Evolutionary conservation across 2,888 invertebrate genomes (phyloP).

Genomic region (Phania funesta): DNA sequence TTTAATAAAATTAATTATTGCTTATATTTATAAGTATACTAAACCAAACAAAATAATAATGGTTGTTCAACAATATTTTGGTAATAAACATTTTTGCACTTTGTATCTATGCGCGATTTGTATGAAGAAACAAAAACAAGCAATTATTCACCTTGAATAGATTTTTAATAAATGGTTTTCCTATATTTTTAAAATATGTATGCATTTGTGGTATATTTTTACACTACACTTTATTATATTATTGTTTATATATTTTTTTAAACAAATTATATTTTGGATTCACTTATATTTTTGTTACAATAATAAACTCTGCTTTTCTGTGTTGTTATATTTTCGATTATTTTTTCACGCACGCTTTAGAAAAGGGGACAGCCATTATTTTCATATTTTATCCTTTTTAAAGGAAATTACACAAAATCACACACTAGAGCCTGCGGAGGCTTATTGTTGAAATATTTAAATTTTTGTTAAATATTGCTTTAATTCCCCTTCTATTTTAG

Average conservation of each 20-base stretch:
- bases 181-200: background rate
- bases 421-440: background rate
- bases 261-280: background rate
- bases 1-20: background rate
- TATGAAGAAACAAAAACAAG: constrained; percentile 2
- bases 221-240: background rate
- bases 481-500: background rate
- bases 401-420: constrained; percentile 16
- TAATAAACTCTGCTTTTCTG: background rate
- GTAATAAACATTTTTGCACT: background rate
- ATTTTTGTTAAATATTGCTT: background rate
- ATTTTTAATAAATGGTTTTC: background rate
- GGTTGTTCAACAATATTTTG: background rate
- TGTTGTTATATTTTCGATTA: too few relatives aligned
- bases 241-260: background rate
- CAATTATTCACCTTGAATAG: constrained; percentile 22
- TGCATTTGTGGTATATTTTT: background rate
- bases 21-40: background rate
- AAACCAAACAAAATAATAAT: background rate
- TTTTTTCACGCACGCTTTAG: background rate
- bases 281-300: background rate
- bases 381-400: background rate
- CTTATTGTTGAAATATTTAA: background rate
- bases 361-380: background rate
- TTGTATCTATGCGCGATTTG: background rate